Conservation (phyloP, 2,797 vertebrate species). For the Gymnothorax reevesii region DNA sequence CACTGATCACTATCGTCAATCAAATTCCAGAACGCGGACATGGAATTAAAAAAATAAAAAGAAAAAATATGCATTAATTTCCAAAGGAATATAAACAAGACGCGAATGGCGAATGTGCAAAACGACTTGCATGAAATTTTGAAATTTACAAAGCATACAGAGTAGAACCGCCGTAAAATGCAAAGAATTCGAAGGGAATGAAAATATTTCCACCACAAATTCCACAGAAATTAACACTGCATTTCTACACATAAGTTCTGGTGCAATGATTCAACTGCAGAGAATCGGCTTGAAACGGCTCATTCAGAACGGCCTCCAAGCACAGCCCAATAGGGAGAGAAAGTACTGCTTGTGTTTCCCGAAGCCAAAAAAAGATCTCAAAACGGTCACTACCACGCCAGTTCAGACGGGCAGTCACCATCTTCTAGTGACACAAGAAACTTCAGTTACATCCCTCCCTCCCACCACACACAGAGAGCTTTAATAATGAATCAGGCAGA, state of each 20-base stretch:
- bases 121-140: too few relatives aligned
- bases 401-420: conserved; percentile 40
- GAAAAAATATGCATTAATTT: too few relatives aligned
- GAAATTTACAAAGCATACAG: too few relatives aligned
- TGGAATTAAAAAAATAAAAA: too few relatives aligned
- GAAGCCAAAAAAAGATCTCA: conserved; percentile 38
- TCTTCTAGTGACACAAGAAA: conserved; percentile 36
- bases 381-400: conserved; percentile 38
- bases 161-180: not conserved
- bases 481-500: conserved; percentile 48
- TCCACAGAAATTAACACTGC: not conserved
- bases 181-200: not conserved
- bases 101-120: too few relatives aligned
- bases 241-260: not conserved
- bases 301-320: not conserved
- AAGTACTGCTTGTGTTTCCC: conserved; percentile 35
- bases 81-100: too few relatives aligned
- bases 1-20: too few relatives aligned
- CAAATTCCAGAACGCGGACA: too few relatives aligned
- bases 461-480: conserved; percentile 57
- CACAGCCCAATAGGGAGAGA: not conserved
- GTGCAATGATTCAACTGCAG: not conserved
- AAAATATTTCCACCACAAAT: not conserved
- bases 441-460: too few relatives aligned
- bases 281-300: not conserved